Percentiles rank a stretch among this genome's conserved stretches.
These are phyloP conservation scores for Sturnira hondurensis DNA, from an alignment of 2,113 vertebrate genomes.

Conservation along the genomic window DNA sequence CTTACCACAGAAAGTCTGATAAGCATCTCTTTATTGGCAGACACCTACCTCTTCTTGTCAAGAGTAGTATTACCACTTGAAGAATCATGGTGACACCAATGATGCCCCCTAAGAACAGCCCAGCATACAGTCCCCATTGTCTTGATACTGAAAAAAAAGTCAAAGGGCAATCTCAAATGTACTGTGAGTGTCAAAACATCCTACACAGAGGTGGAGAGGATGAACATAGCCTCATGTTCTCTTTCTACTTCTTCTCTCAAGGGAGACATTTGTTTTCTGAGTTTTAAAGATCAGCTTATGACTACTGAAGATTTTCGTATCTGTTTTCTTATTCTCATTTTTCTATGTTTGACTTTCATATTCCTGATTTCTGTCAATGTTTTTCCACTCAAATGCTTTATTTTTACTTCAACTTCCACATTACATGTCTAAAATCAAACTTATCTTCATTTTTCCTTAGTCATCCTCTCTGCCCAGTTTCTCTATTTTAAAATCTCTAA, in stretches of 20 bases:
- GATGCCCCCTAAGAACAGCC: background rate
- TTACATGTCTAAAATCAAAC: background rate
- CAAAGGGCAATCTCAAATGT: constrained; percentile 33
- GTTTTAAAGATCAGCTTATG: background rate
- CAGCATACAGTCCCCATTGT: background rate
- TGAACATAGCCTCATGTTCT: background rate
- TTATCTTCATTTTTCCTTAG: background rate
- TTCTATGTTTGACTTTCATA: background rate
- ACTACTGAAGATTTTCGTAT: background rate
- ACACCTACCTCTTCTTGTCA: constrained; percentile 65
- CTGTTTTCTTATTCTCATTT: background rate
- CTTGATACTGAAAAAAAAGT: constrained; percentile 32
- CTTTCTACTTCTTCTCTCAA: background rate
- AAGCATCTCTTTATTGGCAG: background rate
- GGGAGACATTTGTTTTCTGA: background rate
- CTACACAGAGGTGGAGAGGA: background rate
- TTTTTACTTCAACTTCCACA: background rate
- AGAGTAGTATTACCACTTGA: background rate
- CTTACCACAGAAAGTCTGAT: background rate
- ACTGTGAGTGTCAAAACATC: background rate
- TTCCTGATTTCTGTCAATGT: background rate
- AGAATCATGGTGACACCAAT: background rate
- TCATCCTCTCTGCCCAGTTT: background rate
- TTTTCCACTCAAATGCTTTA: background rate
- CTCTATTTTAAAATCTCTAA: background rate